Conservation (phyloP, 2,888 invertebrate genomes). For the Caenorhabditis sp. region DNA sequence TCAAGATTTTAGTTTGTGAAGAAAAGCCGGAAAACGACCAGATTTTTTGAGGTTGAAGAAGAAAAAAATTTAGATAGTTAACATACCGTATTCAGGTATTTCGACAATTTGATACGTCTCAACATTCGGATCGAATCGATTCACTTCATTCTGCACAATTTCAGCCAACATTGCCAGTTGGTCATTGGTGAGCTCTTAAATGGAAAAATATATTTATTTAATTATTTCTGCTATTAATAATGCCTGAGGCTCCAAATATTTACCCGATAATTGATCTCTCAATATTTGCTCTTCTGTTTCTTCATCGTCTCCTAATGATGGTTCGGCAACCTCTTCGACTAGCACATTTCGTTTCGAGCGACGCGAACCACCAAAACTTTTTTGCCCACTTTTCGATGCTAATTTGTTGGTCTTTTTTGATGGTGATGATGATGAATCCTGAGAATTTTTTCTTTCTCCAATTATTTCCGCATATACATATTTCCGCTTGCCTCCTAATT, state of each 20-base stretch:
- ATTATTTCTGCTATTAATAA: neutral
- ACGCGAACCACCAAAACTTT: no score
- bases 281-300: no score
- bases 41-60: no score
- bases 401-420: no score
- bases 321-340: no score
- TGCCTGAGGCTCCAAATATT: neutral
- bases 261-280: no score
- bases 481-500: no score
- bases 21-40: neutral
- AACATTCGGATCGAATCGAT: constrained; percentile 36
- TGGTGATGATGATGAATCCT: no score
- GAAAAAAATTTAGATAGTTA: neutral
- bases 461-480: neutral
- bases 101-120: constrained; percentile 50
- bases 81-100: constrained; percentile 39
- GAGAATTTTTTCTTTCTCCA: neutral
- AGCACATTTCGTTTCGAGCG: no score
- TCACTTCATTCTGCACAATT: constrained; percentile 48
- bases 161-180: constrained; percentile 47
- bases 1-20: constrained; percentile 22
- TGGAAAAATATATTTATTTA: constrained; percentile 15
- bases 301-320: no score
- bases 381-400: no score
- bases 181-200: constrained; percentile 44